Percentiles rank a stretch among this genome's conserved stretches.
Evolutionary conservation across 2,113 vertebrate genomes (phyloP).

Genomic region (Chunga burmeisteri): DNA sequence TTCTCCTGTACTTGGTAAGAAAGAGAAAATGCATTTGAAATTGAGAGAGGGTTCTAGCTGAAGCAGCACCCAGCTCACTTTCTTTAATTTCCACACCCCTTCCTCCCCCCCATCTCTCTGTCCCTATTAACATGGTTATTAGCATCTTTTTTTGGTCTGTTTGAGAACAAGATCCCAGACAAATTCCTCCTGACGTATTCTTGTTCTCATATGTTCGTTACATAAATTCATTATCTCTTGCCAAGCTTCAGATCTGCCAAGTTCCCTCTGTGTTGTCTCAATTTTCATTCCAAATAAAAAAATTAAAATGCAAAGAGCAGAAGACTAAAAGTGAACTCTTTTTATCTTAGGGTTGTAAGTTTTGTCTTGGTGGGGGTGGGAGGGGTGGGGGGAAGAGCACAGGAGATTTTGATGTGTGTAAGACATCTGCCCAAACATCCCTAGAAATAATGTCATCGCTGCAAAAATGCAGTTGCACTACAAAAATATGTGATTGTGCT

Average conservation of each 20-base stretch:
- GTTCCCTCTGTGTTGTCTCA: slow-evolving; percentile 37
- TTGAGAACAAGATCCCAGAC: slow-evolving; percentile 49
- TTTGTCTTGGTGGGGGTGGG: not conserved
- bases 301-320: not conserved
- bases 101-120: not conserved
- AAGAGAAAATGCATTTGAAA: not conserved
- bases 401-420: not conserved
- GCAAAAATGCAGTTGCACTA: not conserved
- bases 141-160: slow-evolving; percentile 44
- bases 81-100: slow-evolving; percentile 20
- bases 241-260: slow-evolving; percentile 28
- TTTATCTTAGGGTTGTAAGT: not conserved
- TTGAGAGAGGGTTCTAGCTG: not conserved
- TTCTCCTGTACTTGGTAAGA: not conserved
- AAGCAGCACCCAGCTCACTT: not conserved
- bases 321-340: not conserved
- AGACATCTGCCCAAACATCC: not conserved
- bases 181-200: slow-evolving; percentile 59
- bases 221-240: slow-evolving; percentile 53
- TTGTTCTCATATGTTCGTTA: slow-evolving; percentile 45
- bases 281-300: slow-evolving; percentile 41
- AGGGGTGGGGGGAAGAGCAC: too few species aligned
- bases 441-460: not conserved
- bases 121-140: slow-evolving; percentile 52
- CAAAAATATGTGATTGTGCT: not conserved